A percentile compares a stretch with the other conserved stretches of the same genome.
Conservation (phyloP, 1,140 invertebrate genomes). For the Drosophila tsacasi region DNA sequence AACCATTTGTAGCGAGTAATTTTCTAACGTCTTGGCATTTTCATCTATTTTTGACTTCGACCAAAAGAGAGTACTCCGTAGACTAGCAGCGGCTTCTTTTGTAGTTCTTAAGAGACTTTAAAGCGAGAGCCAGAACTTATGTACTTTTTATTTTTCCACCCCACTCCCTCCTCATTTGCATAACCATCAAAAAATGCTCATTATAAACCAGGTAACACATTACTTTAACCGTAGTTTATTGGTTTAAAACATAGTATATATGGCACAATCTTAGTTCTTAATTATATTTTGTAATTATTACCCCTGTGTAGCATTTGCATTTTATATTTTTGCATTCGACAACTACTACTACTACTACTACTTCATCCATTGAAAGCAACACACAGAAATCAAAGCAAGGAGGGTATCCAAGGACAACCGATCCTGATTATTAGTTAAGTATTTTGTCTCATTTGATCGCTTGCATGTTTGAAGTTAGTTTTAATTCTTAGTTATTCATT, state of each 20-base stretch:
- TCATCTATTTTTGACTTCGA: slow-evolving; percentile 25
- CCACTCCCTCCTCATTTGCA: slow-evolving; percentile 1
- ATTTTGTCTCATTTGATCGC: slow-evolving; percentile 64
- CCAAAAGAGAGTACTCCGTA: background rate
- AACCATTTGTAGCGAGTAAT: slow-evolving; percentile 46
- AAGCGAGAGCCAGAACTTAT: slow-evolving; percentile 27
- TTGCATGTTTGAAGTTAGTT: slow-evolving; percentile 75
- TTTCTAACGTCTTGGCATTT: slow-evolving; percentile 33
- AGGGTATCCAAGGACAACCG: slow-evolving; percentile 9
- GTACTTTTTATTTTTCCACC: background rate
- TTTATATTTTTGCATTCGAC: slow-evolving; percentile 68
- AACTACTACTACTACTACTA: slow-evolving; percentile 23
- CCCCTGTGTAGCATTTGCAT: slow-evolving; percentile 76
- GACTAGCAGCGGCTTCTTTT: slow-evolving; percentile 18
- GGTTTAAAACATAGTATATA: slow-evolving; percentile 20
- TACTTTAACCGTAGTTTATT: slow-evolving; percentile 46
- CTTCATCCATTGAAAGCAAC: slow-evolving; percentile 40
- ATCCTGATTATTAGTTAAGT: slow-evolving; percentile 43
- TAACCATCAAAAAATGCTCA: slow-evolving; percentile 34
- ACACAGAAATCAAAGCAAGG: slow-evolving; percentile 18
- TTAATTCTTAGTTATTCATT: slow-evolving; percentile 73
- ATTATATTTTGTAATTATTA: slow-evolving; percentile 72
- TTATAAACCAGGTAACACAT: slow-evolving; percentile 39
- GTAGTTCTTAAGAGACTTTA: slow-evolving; percentile 8
- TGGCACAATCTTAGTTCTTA: slow-evolving; percentile 51